phyloP scores from a whole-genome alignment of 2,113 vertebrate genomes.

The Hystrix brachyura region DNA sequence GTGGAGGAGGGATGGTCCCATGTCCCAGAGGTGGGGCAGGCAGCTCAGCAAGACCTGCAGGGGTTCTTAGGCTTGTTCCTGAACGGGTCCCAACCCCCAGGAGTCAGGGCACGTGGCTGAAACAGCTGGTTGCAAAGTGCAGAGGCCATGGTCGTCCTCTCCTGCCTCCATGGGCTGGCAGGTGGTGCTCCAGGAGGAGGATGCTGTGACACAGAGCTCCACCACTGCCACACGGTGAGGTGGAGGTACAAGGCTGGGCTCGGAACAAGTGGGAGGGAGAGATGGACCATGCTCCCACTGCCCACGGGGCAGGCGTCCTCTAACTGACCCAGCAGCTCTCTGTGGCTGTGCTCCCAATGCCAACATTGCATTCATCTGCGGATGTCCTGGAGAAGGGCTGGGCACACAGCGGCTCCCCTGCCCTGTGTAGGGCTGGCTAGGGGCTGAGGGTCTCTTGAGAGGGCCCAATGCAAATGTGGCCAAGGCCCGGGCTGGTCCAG shows the following conservation, averaged over 20 bases:
- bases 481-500: rapidly evolving
- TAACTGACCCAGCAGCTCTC: neutral
- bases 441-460: neutral
- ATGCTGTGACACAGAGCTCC: neutral
- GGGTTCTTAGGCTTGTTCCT: neutral
- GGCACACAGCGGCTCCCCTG: neutral
- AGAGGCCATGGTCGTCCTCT: neutral
- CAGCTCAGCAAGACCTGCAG: neutral
- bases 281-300: no score
- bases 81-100: rapidly evolving
- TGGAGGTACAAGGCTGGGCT: no score
- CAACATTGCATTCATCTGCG: neutral
- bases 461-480: neutral
- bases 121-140: neutral
- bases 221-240: neutral
- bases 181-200: neutral
- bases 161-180: rapidly evolving
- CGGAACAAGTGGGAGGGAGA: neutral
- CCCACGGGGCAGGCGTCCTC: neutral
- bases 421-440: rapidly evolving
- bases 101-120: neutral
- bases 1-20: no score
- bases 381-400: neutral
- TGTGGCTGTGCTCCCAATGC: no score
- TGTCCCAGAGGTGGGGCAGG: rapidly evolving